These are phyloP conservation scores for Microcebus lehilahytsara DNA, from an alignment of 2,113 vertebrate genomes.

Conservation along the genomic window DNA sequence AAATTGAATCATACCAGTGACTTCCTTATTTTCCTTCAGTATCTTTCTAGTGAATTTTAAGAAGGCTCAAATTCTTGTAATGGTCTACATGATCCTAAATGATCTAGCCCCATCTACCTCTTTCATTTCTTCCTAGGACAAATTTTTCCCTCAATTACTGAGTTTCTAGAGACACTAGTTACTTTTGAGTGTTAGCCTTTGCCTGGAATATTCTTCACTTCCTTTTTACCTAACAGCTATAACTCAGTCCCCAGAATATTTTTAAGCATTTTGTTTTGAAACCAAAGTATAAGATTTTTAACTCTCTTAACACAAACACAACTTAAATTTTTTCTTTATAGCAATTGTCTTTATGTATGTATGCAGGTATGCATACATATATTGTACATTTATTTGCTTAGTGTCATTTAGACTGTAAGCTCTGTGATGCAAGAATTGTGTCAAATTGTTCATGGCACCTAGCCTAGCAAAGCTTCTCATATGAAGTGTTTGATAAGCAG, in stretches of 20 bases:
- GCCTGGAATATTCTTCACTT: neutral
- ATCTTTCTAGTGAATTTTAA: neutral
- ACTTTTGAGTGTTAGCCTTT: neutral
- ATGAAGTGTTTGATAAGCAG: neutral
- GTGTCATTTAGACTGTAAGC: neutral
- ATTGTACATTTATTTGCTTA: neutral
- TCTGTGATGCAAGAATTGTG: neutral
- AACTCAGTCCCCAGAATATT: neutral
- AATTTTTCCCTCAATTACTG: neutral
- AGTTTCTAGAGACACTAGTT: neutral
- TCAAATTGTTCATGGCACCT: neutral
- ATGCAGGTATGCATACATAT: neutral
- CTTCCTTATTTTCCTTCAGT: neutral
- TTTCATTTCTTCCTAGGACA: neutral
- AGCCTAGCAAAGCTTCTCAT: neutral
- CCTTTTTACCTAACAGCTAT: neutral
- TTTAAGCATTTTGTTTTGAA: neutral
- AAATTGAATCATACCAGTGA: neutral
- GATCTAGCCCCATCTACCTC: neutral
- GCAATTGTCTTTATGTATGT: neutral
- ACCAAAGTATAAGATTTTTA: neutral
- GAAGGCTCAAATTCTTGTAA: neutral
- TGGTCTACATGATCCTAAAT: neutral
- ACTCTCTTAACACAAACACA: neutral
- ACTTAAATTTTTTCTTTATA: neutral